These are phyloP conservation scores for Microcebus lehilahytsara DNA, from an alignment of 2,113 vertebrate genomes.

Conservation along the genomic window DNA sequence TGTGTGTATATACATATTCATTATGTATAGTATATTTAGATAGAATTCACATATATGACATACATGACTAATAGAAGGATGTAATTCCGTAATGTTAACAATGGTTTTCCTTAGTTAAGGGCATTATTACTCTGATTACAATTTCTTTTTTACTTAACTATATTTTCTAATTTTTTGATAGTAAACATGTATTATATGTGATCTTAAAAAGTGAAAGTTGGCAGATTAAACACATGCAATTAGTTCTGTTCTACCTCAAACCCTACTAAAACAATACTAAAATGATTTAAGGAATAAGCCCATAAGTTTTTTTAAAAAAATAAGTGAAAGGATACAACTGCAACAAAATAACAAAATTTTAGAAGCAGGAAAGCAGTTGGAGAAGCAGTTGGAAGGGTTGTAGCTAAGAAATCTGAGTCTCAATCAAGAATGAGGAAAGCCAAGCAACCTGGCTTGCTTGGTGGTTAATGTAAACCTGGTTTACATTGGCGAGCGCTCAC, in stretches of 20 bases:
- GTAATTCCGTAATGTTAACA: neutral
- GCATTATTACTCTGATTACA: neutral
- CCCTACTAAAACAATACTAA: neutral
- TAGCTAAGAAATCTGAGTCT: neutral
- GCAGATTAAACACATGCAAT: neutral
- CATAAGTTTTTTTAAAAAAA: neutral
- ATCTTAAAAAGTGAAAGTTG: slow-evolving; percentile 4
- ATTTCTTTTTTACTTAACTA: neutral
- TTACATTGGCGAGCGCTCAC: neutral
- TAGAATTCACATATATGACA: neutral
- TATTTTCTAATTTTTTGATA: neutral
- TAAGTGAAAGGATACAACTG: neutral
- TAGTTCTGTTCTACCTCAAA: neutral
- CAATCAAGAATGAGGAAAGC: neutral
- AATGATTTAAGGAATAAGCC: neutral
- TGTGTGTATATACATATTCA: too few species aligned
- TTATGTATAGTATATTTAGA: neutral
- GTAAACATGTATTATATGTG: neutral
- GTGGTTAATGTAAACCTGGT: neutral
- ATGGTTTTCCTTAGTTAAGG: neutral
- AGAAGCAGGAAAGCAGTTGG: neutral
- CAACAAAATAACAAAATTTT: neutral
- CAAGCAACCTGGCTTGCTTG: neutral
- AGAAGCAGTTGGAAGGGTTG: neutral
- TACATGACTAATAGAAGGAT: neutral